Evolutionary conservation across 2,113 vertebrate species (phyloP), one percentile per base, ranked within the genome.

Genomic region (Apodemus sylvaticus): DNA sequence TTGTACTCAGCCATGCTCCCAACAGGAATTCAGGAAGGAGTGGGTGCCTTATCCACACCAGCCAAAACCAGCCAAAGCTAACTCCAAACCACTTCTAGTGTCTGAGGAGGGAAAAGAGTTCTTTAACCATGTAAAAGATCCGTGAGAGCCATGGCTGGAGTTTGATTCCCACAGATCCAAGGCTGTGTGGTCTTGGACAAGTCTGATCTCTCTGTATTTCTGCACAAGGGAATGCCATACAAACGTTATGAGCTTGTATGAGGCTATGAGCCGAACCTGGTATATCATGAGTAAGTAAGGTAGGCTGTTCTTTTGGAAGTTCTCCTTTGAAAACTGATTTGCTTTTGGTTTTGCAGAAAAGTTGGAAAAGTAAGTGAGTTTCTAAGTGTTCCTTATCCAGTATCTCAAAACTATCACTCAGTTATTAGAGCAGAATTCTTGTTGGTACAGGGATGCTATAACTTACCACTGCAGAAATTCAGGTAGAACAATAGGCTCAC

Each of bases 271-370:
- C 24, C 39, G 39, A 8, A 51, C 53, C 76, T 70, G 19, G 48
- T n/a, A 14, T 26, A 3, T 7, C 19, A 19, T 16, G 34, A 24
- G 24, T 31, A 68, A 16, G 10, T 19, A 93, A 79, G 29, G 39
- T 48, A 31, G 92, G 14, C 78, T 85, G 31, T 53, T 90, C 39
- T 70, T 76, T 86, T 91, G 19, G 24, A 74, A 53, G 12, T 90
- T 78, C 8, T 60, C 88, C 53, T 82, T 94, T 74, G 12, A 60
- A 42, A 91, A 71, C 48, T 29, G 51, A 74, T 34, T 26, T 64
- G 64, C 42, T 77, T 90, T 94, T 60, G 66, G 39, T 70, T 92
- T 60, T 87, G 73, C 20, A 95, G 91, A 89, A 88, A 91, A 76
- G 78, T 83, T 62, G 51, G 58, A 73, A 66, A 91, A 90, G 36